A percentile compares a stretch with the other conserved stretches of the same genome.
Conservation (phyloP, 1,140 invertebrate species). For the Chlorops oryzae region DNA sequence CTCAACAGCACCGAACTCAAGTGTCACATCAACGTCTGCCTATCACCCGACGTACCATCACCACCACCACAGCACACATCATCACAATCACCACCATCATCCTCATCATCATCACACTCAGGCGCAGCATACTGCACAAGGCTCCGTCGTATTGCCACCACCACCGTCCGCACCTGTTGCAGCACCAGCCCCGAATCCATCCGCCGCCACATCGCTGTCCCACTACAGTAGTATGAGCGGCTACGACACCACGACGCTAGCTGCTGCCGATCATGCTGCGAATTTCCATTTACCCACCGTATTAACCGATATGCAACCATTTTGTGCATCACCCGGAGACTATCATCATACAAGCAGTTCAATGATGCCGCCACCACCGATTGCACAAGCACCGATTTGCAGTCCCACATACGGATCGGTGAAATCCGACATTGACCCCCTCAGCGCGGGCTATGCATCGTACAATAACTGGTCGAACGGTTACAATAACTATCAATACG, state of each 20-base stretch:
- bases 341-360: slow-evolving; percentile 38
- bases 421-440: slow-evolving; percentile 39
- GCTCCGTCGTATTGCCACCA: slow-evolving; percentile 43
- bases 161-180: slow-evolving; percentile 47
- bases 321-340: slow-evolving; percentile 28
- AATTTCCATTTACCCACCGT: slow-evolving; percentile 38
- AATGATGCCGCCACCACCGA: slow-evolving; percentile 40
- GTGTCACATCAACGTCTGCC: slow-evolving; percentile 18
- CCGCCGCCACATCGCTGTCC: slow-evolving; percentile 10
- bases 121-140: slow-evolving; percentile 17
- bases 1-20: slow-evolving; percentile 10
- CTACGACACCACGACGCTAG: slow-evolving; percentile 4
- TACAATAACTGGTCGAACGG: slow-evolving; percentile 56
- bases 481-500: slow-evolving; percentile 60
- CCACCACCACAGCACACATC: slow-evolving; percentile 45
- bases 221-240: neutral
- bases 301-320: slow-evolving; percentile 41
- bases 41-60: slow-evolving; percentile 46
- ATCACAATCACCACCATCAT: slow-evolving; percentile 29
- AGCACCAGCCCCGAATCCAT: slow-evolving; percentile 43
- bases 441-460: slow-evolving; percentile 25
- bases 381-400: slow-evolving; percentile 46
- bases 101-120: slow-evolving; percentile 18
- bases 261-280: slow-evolving; percentile 24
- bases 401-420: slow-evolving; percentile 47